Evolutionary conservation across 2,113 vertebrate species (phyloP), one percentile per base, ranked within the genome.

Genomic region (Calyptomena viridis): DNA sequence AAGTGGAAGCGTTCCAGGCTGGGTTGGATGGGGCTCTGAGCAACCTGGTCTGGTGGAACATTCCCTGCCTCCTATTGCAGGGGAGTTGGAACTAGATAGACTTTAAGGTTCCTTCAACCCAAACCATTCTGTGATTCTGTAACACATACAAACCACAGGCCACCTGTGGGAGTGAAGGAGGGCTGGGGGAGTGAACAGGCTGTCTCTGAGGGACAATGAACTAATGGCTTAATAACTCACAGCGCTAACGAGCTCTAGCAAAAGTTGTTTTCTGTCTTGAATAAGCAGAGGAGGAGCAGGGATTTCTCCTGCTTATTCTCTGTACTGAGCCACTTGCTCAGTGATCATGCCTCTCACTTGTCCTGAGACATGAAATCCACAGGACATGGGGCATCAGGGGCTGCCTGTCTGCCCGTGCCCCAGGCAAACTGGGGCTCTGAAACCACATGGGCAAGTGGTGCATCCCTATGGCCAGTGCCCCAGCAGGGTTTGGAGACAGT

Each of bases 371-470:
- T 2, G 20, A 1, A 2, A 5, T 35, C 67, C 11, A 4, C 25
- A 60, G 60, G 44, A 21, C 49, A 19, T 22, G 35, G 49, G 24
- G 11, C 19, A 11, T 42, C 2, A 0, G 49, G 19, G 22, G 25
- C 37, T 92, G 56, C 33, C 55, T 68, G 9, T 15, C 39, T 80
- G 31, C 30, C 44, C 1, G 0, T 62, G n/a, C 14, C 68, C 68
- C 3, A 4, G 0, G 37, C 50, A 49, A n/a, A 44, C 19, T 2
- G 1, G 24, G 39, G 53, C 75, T 83, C 53, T 5, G 0, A 5
- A 82, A 22, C 30, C 1, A 0, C 23, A 0, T 17, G 33, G 23
- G 15, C 0, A 6, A 8, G 24, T 11, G n/a, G 31, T 35, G 21
- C 55, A 21, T 52, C 9, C 1, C 59, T 27, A 14, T 22, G 53